Conservation (phyloP, 2,888 invertebrate species). For the Ormyrus thymus region DNA sequence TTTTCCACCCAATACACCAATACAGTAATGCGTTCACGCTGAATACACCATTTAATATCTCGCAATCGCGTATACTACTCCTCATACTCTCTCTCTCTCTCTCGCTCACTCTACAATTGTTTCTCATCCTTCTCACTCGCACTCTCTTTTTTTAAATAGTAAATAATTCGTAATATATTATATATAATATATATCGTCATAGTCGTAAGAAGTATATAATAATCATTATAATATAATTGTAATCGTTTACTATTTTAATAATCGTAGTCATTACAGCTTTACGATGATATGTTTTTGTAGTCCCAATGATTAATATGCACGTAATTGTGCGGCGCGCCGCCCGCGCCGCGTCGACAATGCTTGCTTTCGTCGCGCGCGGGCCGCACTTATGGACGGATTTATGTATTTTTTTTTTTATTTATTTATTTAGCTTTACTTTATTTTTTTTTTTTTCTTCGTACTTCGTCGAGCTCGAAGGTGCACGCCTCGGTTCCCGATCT, state of each 20-base stretch:
- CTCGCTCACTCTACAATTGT: not conserved
- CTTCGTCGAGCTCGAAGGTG: conserved; percentile 40
- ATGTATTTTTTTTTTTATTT: conserved; percentile 51
- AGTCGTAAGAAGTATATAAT: conserved; percentile 57
- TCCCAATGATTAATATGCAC: conserved; percentile 76
- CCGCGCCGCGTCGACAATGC: conserved; percentile 49
- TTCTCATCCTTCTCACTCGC: not conserved
- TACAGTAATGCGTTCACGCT: conserved; percentile 29
- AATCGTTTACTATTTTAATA: conserved; percentile 60
- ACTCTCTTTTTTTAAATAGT: conserved; percentile 42
- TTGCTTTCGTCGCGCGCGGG: conserved; percentile 59
- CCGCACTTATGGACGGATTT: conserved; percentile 68
- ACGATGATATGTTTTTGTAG: conserved; percentile 75
- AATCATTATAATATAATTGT: conserved; percentile 57
- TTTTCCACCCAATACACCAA: conserved; percentile 31
- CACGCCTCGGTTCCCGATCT: not conserved
- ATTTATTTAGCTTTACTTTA: conserved; percentile 34
- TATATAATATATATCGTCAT: conserved; percentile 56
- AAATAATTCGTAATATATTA: conserved; percentile 58
- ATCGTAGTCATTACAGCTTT: conserved; percentile 68
- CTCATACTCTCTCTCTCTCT: conserved; percentile 18
- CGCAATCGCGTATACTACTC: conserved; percentile 13
- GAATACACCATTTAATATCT: conserved; percentile 18
- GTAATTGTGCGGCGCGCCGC: conserved; percentile 70
- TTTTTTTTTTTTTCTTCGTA: conserved; percentile 38